Base-by-base conservation (phyloP, 2,888 invertebrate genomes). In the Cheilosia vernalis region DNA sequence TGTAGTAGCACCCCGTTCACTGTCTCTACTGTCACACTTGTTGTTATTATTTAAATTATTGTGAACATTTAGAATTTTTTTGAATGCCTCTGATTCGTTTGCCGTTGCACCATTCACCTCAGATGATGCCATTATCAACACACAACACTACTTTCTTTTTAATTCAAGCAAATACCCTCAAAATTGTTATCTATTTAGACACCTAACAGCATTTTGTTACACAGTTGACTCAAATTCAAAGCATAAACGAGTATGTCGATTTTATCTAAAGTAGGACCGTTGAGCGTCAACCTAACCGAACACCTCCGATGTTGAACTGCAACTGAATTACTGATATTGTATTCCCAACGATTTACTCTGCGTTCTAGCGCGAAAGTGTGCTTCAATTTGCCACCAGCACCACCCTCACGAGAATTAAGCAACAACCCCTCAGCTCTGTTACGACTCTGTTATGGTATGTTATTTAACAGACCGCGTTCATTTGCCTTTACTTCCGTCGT, bases 21-120 rank as follows among this genome's bases (percentile, higher is more conserved):
- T 74, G 24, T 81, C 90, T 86, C 19, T 87, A 51, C n/a, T 88
- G 1, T 87, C 87, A 47, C 89, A 63, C 60, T 80, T 90, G 67
- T 89, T 90, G 44, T 90, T 90, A 33, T 90, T 90, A 74, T 90
- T 89, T 74, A 89, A 81, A 87, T 88, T 84, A 64, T 88, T 88
- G 37, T 88, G 88, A 82, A 88, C 87, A 83, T 88, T 85, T 51
- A 88, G 81, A 56, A 80, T 74, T 58, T 85, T 85, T n/a, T 79
- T 61, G 49, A 72, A 66, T 17, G 85, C 61, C 15, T 70, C 70
- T 9, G 74, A 60, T 17, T 55, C 61, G 44, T 66, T 72, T 10
- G 30, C n/a, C 17, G 17, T 6, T 5, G 27, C 42, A 53, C 15
- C 78, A 44, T 73, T 83, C 40, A 56, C 33, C 51, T 67, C 83